Evolutionary conservation across 2,888 invertebrate species (phyloP), one percentile per base, ranked within the genome.

Genomic region (Aporophyla nigra): DNA sequence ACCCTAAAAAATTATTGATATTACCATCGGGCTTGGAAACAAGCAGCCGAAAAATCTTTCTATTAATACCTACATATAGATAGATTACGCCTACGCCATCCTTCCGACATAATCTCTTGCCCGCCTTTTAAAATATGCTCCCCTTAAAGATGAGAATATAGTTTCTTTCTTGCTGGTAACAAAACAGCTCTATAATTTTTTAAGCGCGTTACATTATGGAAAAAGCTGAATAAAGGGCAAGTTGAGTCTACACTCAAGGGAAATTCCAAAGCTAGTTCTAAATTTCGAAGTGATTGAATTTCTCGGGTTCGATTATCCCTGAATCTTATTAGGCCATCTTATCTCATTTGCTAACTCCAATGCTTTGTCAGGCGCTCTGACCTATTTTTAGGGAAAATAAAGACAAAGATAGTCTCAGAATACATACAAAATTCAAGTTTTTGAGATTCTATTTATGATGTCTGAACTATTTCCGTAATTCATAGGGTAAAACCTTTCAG

Each of bases 201-300:
- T 63, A 54, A 67, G 74, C n/a, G 56, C 43, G 43, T 79, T 76
- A 27, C 63, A 56, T 71, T 53, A 76, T 59, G 27, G 43, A 12
- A 12, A 59, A 69, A 69, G 53, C 70, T n/a, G 24, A 58, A 71
- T 78, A 83, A 75, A 79, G 71, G 76, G 67, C 71, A 76, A 83
- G 56, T 76, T 68, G 75, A 82, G 76, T 63, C 72, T 72, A 80
- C 73, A 76, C 88, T 79, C 86, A 61, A 71, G 82, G 86, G 84
- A 86, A 78, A 74, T 79, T 74, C 66, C 69, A 74, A 78, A 80
- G 75, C 73, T 84, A 84, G 78, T 85, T 86, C 83, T 75, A 87
- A 84, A 87, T 87, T 87, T 86, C 80, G 65, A 79, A 83, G 78
- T 85, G 86, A 87, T 87, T 87, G 84, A 87, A 87, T 87, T 87